A percentile compares a stretch with the other conserved stretches of the same genome.
Evolutionary conservation across 2,113 vertebrate species (phyloP).

Genomic region (Cnemophilus loriae): DNA sequence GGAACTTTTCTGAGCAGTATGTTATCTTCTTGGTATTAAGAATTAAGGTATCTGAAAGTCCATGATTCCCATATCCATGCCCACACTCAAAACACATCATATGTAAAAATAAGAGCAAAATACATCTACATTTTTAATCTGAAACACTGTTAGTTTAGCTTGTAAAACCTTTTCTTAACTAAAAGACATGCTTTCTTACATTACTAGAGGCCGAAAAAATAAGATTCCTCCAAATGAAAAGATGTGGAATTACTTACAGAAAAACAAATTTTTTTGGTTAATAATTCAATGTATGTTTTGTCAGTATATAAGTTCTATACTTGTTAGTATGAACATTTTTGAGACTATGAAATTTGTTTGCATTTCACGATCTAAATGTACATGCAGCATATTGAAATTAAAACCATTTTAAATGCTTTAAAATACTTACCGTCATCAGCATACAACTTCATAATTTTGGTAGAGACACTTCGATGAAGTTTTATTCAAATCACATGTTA

Average conservation of each 20-base stretch:
- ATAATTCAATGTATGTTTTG: not conserved
- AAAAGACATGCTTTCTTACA: not conserved
- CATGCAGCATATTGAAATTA: not conserved
- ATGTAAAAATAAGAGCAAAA: not conserved
- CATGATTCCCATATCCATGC: not conserved
- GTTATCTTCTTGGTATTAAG: not conserved
- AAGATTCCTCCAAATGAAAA: not conserved
- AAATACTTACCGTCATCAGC: not conserved
- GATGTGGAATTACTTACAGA: not conserved
- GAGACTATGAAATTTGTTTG: not conserved
- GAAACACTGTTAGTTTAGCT: not conserved
- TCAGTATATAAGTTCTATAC: not conserved
- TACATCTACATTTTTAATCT: not conserved
- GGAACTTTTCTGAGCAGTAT: not conserved
- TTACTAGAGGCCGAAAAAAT: not conserved
- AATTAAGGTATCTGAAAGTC: not conserved
- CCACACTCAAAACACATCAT: not conserved
- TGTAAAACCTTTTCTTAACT: not conserved
- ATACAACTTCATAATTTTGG: not conserved
- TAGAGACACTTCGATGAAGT: not conserved
- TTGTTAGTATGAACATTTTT: not conserved
- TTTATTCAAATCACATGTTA: not conserved
- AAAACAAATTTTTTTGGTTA: not conserved
- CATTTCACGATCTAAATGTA: not conserved
- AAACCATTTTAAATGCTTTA: not conserved